Base-by-base conservation (phyloP, 92 coral and sea anemone genomes). In the Anthopleura xanthogrammica region DNA sequence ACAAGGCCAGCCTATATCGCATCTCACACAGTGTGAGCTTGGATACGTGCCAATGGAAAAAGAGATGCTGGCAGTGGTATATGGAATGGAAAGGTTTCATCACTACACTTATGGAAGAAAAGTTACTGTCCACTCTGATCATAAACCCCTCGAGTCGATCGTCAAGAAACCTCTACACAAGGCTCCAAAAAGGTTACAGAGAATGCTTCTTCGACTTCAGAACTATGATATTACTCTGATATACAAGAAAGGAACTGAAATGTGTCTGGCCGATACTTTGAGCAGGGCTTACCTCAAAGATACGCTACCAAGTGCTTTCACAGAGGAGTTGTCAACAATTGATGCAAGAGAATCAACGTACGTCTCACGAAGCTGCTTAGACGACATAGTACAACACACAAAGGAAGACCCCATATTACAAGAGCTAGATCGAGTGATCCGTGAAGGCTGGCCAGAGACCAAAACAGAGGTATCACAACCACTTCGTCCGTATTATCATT, bases 111-210 rank as follows among this genome's bases (percentile, higher is more conserved):
- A 81, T 52, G 78, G 85, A 46, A 50, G 85, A 29, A 71, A 71
- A 17, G 85, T 82, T 16, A 72, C 41, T 20, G 84, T 81, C 41
- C 79, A 60, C 78, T 82, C 71, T 23, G 85, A 82, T 54, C 85
- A 82, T 75, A 82, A 82, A 54, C 79, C 85, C 20, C 85, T 82
- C 24, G 85, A 82, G 85, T 72, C 79, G 13, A 82, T 82, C 60
- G 56, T 76, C 29, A 82, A 73, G 46, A 82, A 72, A 72, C 85
- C 85, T 54, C 85, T 82, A 54, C 52, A 73, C 62, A 71, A 72
- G 68, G 85, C 85, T 46, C 79, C 85, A 24, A 82, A 82, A 23
- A 82, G 85, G 22, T 52, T 72, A 46, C 83, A 79, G 62, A 79
- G 83, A 79, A 79, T 79, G 83, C 81, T 82, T 12, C 77, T 82